Base-by-base conservation (phyloP, 1,140 invertebrate genomes). In the Drosophila seguyi region DNA sequence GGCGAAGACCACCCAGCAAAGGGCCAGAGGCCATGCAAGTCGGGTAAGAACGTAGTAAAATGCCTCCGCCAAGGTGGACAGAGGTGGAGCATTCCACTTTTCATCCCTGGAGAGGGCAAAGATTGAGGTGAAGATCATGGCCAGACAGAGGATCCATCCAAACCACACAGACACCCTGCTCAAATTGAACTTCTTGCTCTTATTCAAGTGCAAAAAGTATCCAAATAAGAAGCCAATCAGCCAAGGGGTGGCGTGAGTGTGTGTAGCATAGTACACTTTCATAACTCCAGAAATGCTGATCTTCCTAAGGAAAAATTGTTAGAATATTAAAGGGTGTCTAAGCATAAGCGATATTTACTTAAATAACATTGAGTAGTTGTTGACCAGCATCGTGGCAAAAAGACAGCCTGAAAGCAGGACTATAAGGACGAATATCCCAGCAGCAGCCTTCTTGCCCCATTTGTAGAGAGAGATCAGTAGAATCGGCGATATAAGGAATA, bases 401-500 rank as follows among this genome's bases (percentile, higher is more conserved):
- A 79, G 66, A 18, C 69, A 13, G 94, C n/a, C n/a, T n/a, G n/a
- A n/a, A n/a, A n/a, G n/a, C n/a, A n/a, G n/a, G n/a, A n/a, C n/a
- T n/a, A n/a, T n/a, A n/a, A n/a, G n/a, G n/a, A n/a, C n/a, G n/a
- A n/a, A n/a, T n/a, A n/a, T n/a, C n/a, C n/a, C n/a, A n/a, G n/a
- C n/a, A n/a, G n/a, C n/a, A n/a, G n/a, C n/a, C n/a, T n/a, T n/a
- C n/a, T n/a, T n/a, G n/a, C n/a, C n/a, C n/a, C n/a, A n/a, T n/a
- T n/a, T n/a, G n/a, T n/a, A n/a, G n/a, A n/a, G n/a, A n/a, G n/a
- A 93, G 93, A 94, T 95, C 57, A 97, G 94, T 48, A 98, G 94
- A 18, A 97, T 92, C 1, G 96, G 95, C 6, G 96, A 95, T 7
- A 97, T 85, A 45, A 97, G 93, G 90, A 97, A 97, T 42, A 98